Evolutionary conservation across 2,113 vertebrate species (phyloP), one percentile per base, ranked within the genome.

Genomic region (Amphiprion ocellaris): DNA sequence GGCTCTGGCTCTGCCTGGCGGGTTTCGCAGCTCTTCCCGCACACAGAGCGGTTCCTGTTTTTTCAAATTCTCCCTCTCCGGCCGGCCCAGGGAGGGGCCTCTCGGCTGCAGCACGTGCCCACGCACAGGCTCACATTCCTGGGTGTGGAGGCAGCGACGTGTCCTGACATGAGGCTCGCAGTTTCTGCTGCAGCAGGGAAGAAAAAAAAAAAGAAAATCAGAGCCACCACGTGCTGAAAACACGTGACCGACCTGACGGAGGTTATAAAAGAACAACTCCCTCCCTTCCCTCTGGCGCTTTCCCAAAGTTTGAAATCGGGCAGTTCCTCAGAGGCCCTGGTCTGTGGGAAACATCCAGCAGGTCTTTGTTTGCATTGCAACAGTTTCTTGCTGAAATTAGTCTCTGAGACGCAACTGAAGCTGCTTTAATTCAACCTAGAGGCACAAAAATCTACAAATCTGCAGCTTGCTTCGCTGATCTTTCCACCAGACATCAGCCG

Each of bases 41-140:
- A 63, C 61, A 62, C 44, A 70, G 14, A 41, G 61, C 39, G 9
- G 30, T 84, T 85, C 72, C 79, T 88, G 60, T 79, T 81, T 87
- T 89, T 93, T 92, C 87, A 91, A 93, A 90, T 76, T 37, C 5
- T 90, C 89, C 90, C 86, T 85, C 84, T 73, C 69, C 0, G 19
- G 30, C 23, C 0, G 4, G 26, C 50, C 24, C 11, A 50, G 82
- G 89, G 88, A 79, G 80, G 44, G 77, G 86, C 80, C 77, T 79
- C 24, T 67, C 69, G 28, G 67, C 74, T 33, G 19, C 58, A 69
- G 59, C 88, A 89, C 87, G 77, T 88, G 87, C 21, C 30, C 44
- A 6, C 50, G 9, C 77, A 53, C 65, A 66, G 26, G 39, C 44
- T 52, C 49, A 53, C 86, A 87, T 89, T 91, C 92, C 81, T 86